Conservation (phyloP, 92 coral and sea anemone genomes). For the Ricordea florida region DNA sequence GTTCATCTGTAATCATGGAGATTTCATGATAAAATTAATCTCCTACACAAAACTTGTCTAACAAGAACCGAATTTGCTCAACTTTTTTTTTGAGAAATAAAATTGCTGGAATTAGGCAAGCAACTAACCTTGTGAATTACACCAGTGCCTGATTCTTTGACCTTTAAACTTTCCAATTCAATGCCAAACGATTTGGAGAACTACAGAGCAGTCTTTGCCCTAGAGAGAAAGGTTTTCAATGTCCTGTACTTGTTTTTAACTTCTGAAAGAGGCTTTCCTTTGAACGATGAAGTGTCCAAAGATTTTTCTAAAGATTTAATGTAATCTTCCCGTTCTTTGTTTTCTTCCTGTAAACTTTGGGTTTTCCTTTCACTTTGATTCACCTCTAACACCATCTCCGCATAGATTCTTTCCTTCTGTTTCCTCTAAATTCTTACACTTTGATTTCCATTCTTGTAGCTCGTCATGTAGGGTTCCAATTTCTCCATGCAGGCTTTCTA, state of each 20-base stretch:
- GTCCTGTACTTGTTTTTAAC: conserved; percentile 78
- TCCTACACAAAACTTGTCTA: conserved; percentile 65
- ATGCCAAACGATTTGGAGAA: conserved; percentile 63
- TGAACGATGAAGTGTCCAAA: not conserved
- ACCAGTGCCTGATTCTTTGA: conserved; percentile 59
- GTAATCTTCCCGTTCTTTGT: no score
- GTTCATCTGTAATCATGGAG: no score
- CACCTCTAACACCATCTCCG: conserved; percentile 23
- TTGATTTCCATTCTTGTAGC: conserved; percentile 29
- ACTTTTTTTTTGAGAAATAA: conserved; percentile 31
- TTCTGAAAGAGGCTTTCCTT: conserved; percentile 21
- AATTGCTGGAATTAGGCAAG: no score
- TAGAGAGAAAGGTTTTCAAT: conserved; percentile 53
- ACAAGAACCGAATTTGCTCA: conserved; percentile 11
- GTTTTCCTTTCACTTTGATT: no score
- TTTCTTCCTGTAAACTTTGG: no score
- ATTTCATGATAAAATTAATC: conserved; percentile 45
- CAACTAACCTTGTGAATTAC: not conserved
- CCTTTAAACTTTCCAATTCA: conserved; percentile 56
- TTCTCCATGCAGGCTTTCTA: not conserved
- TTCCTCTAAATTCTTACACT: conserved; percentile 14
- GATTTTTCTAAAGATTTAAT: conserved; percentile 7
- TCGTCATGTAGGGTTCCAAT: conserved; percentile 1
- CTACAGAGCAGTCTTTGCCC: conserved; percentile 37
- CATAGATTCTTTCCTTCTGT: conserved; percentile 18